These are phyloP conservation scores for Blera fallax DNA, from an alignment of 2,888 invertebrate species.

Conservation along the genomic window DNA sequence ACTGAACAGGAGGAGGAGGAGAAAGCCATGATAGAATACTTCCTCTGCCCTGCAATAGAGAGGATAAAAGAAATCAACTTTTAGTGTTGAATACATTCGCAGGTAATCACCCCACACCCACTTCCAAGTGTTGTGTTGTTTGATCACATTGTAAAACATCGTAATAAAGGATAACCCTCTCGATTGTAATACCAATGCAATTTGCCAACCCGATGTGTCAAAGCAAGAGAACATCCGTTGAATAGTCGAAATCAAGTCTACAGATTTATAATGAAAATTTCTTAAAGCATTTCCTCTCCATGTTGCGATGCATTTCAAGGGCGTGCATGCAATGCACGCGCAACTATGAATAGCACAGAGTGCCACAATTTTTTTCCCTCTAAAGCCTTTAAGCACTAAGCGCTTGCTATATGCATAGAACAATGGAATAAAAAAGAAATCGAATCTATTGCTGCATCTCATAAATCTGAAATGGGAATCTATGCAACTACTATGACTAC, in stretches of 20 bases:
- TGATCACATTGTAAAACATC: too few species aligned
- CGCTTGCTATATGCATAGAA: not conserved
- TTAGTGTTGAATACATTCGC: too few species aligned
- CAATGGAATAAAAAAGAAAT: conserved; percentile 28
- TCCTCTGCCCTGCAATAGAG: too few species aligned
- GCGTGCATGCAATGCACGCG: not conserved
- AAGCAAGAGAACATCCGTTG: not conserved
- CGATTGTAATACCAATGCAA: too few species aligned
- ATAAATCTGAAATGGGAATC: conserved; percentile 38
- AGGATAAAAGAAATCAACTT: too few species aligned
- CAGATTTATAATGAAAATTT: not conserved
- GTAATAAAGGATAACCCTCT: too few species aligned
- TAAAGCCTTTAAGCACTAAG: conserved; percentile 5
- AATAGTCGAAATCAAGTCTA: not conserved
- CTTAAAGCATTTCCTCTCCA: not conserved
- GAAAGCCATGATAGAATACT: too few species aligned
- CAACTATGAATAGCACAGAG: not conserved
- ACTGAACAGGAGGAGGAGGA: too few species aligned
- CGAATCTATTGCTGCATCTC: conserved; percentile 43
- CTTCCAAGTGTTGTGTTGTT: too few species aligned
- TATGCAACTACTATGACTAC: conserved; percentile 22
- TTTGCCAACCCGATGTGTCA: not conserved
- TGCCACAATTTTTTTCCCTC: not conserved
- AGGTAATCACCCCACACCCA: too few species aligned
- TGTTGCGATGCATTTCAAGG: conserved; percentile 17